phyloP scores from a whole-genome alignment of 64 coral and sea anemone species.

The Porites lutea region DNA sequence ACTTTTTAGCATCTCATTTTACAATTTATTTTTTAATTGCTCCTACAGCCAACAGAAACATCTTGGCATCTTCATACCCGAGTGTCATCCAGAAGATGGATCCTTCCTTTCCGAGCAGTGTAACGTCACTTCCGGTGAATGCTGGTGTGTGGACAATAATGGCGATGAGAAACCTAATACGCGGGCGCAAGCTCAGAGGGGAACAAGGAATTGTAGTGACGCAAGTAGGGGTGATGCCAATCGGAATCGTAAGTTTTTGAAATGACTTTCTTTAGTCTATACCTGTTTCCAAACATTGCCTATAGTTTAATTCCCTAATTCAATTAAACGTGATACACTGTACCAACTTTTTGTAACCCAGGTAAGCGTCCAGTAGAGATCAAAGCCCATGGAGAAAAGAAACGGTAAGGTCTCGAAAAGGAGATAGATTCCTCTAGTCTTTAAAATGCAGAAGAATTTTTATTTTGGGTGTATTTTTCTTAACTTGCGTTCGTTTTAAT shows the following conservation, averaged over 20 bases:
- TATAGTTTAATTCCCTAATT: background rate
- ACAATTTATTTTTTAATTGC: background rate
- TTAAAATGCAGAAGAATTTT: too few relatives aligned
- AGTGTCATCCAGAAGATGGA: constrained; percentile 25
- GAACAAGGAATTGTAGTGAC: background rate
- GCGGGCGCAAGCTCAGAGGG: background rate
- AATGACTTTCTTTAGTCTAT: too few relatives aligned
- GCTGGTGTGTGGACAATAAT: constrained; percentile 53
- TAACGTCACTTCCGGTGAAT: constrained; percentile 15
- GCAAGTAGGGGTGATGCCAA: background rate
- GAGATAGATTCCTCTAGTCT: too few relatives aligned
- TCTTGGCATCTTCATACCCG: constrained; percentile 17
- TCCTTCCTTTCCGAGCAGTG: constrained; percentile 19
- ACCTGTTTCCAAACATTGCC: too few relatives aligned
- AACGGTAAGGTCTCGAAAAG: background rate
- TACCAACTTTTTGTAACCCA: background rate
- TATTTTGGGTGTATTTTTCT: background rate
- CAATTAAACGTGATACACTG: background rate
- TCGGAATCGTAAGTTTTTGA: background rate
- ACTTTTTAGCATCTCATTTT: background rate
- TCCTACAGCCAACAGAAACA: background rate
- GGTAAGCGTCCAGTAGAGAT: background rate
- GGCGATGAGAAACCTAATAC: constrained; percentile 12
- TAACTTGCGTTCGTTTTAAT: background rate
- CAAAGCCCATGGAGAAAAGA: background rate